Evolutionary conservation across 2,888 invertebrate genomes (phyloP).

Genomic region (Plutella xylostella): DNA sequence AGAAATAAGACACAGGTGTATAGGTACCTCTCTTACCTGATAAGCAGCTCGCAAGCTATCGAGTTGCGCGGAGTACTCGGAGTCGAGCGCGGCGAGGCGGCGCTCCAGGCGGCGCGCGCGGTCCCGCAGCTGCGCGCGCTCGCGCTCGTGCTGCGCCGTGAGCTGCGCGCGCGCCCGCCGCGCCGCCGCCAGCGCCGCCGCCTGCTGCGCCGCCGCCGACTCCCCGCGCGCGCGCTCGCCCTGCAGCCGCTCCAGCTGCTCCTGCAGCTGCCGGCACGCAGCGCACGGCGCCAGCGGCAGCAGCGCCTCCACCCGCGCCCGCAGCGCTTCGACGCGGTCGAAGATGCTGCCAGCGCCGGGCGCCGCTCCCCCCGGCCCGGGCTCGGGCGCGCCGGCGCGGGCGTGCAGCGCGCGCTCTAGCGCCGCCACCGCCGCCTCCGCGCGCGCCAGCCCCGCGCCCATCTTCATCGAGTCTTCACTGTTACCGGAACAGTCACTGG

Average conservation of each 20-base stretch:
- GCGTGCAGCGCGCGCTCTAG: constrained; percentile 43
- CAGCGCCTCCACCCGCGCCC: constrained; percentile 59
- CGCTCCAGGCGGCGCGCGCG: constrained; percentile 79
- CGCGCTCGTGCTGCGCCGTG: constrained; percentile 63
- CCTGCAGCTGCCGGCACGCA: constrained; percentile 65
- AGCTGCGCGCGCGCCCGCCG: constrained; percentile 54
- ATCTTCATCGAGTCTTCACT: constrained; percentile 69
- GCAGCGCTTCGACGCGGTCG: constrained; percentile 53
- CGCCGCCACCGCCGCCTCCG: constrained; percentile 55
- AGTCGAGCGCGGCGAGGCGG: constrained; percentile 79
- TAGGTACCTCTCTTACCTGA: constrained; percentile 58
- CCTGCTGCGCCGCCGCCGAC: constrained; percentile 51
- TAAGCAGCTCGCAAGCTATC: constrained; percentile 84
- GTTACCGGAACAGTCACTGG: constrained; percentile 68
- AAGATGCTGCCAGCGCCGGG: constrained; percentile 25
- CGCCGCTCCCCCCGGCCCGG: constrained; percentile 15
- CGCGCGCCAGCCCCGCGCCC: constrained; percentile 63
- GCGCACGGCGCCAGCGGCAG: constrained; percentile 60
- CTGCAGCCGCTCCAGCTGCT: constrained; percentile 58
- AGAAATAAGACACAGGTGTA: no score
- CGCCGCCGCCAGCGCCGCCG: constrained; percentile 53
- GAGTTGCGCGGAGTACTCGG: constrained; percentile 86
- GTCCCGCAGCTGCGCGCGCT: constrained; percentile 73
- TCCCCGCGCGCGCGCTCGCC: constrained; percentile 51
- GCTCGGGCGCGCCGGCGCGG: constrained; percentile 22